Percentiles rank a stretch among this genome's conserved stretches.
Conservation (phyloP, 2,113 vertebrate genomes). For the Lota lota region DNA sequence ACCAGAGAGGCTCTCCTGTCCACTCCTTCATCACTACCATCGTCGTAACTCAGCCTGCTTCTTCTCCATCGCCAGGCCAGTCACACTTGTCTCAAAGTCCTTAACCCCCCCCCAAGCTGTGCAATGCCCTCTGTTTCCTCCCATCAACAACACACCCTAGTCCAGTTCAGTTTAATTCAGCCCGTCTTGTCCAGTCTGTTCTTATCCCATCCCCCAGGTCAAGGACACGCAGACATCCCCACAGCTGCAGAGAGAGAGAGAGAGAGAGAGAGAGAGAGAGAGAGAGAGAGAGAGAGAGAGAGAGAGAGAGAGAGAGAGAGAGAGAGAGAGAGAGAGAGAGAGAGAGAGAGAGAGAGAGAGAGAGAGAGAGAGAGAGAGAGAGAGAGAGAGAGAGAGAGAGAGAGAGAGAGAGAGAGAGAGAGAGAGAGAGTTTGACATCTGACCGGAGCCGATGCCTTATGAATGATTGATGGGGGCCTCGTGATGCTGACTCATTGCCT, state of each 20-base stretch:
- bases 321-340: too few relatives aligned
- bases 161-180: background rate
- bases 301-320: too few relatives aligned
- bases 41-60: constrained; percentile 1
- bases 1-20: too few relatives aligned
- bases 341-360: too few relatives aligned
- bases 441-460: constrained; percentile 55
- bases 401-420: background rate
- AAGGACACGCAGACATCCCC: constrained; percentile 41
- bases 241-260: constrained; percentile 15
- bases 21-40: constrained; percentile 15
- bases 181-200: background rate
- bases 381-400: too few relatives aligned
- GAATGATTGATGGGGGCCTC: constrained; percentile 67
- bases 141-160: background rate
- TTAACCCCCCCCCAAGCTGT: constrained; percentile 24
- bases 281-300: too few relatives aligned
- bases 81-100: constrained; percentile 29
- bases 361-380: too few relatives aligned
- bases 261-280: too few relatives aligned
- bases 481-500: constrained; percentile 66
- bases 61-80: constrained; percentile 29
- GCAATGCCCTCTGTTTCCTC: constrained; percentile 40
- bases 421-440: constrained; percentile 38
- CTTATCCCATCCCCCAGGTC: constrained; percentile 37